Evolutionary conservation across 2,113 vertebrate genomes (phyloP).

Genomic region (Origma solitaria): DNA sequence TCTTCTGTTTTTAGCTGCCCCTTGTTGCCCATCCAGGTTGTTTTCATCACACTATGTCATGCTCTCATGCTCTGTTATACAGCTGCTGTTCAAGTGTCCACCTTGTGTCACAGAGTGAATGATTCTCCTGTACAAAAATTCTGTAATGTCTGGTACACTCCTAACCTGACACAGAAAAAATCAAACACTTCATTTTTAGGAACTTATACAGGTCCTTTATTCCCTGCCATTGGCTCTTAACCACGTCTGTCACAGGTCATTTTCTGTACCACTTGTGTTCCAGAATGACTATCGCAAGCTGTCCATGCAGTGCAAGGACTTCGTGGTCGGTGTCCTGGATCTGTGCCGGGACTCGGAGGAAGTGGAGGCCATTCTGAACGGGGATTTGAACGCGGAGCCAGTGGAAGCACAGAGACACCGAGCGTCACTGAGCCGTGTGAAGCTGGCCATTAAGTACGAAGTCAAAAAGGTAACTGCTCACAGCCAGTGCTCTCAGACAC

Average conservation of each 20-base stretch:
- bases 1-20: neutral
- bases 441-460: slow-evolving; percentile 89
- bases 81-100: neutral
- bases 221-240: neutral
- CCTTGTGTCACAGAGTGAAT: neutral
- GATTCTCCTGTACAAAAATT: neutral
- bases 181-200: neutral
- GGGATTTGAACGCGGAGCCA: slow-evolving; percentile 78
- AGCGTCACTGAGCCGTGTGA: slow-evolving; percentile 81
- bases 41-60: neutral
- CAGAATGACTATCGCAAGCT: slow-evolving; percentile 91
- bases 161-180: neutral
- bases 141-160: neutral
- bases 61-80: neutral
- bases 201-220: neutral
- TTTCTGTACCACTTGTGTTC: neutral
- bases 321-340: slow-evolving; percentile 87
- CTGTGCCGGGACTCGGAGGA: slow-evolving; percentile 87
- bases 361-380: slow-evolving; percentile 87
- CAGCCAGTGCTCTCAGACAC: neutral
- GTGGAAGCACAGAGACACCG: slow-evolving; percentile 73
- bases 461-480: slow-evolving; percentile 82
- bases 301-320: slow-evolving; percentile 93
- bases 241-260: neutral
- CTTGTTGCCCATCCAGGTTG: neutral